These are phyloP conservation scores for Brachionus angularis DNA, from an alignment of 1,140 invertebrate genomes.

Conservation along the genomic window DNA sequence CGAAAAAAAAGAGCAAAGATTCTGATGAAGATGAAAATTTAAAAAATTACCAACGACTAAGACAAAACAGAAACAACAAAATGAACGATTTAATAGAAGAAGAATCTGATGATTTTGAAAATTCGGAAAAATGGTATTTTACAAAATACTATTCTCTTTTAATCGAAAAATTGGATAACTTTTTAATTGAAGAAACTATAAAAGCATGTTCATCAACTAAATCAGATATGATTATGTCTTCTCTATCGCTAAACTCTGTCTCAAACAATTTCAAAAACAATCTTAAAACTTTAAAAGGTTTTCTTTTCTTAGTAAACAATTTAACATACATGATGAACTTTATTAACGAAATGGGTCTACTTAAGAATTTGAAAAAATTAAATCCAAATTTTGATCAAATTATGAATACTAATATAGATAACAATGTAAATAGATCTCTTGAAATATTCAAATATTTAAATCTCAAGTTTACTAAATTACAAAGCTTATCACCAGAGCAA, in stretches of 20 bases:
- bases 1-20: not conserved
- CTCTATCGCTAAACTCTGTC: not conserved
- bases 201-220: not conserved
- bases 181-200: conserved; percentile 12
- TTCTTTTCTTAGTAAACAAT: conserved; percentile 30
- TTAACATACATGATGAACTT: not conserved
- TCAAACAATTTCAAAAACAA: conserved; percentile 16
- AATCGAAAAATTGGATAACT: conserved; percentile 29
- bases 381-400: conserved; percentile 5
- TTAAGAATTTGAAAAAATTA: not conserved
- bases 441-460: conserved; percentile 20
- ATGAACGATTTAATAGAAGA: too few species aligned
- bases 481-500: not conserved
- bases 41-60: too few species aligned
- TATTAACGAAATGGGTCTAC: not conserved
- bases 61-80: too few species aligned
- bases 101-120: too few species aligned
- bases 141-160: conserved; percentile 16
- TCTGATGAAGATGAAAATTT: too few species aligned
- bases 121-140: conserved; percentile 7
- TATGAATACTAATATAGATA: conserved; percentile 13
- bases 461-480: not conserved
- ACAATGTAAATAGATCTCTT: conserved; percentile 3
- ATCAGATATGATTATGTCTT: not conserved
- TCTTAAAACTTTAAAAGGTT: conserved; percentile 6